These are phyloP conservation scores for Pardalotus punctatus DNA, from an alignment of 2,113 vertebrate species.

Conservation along the genomic window DNA sequence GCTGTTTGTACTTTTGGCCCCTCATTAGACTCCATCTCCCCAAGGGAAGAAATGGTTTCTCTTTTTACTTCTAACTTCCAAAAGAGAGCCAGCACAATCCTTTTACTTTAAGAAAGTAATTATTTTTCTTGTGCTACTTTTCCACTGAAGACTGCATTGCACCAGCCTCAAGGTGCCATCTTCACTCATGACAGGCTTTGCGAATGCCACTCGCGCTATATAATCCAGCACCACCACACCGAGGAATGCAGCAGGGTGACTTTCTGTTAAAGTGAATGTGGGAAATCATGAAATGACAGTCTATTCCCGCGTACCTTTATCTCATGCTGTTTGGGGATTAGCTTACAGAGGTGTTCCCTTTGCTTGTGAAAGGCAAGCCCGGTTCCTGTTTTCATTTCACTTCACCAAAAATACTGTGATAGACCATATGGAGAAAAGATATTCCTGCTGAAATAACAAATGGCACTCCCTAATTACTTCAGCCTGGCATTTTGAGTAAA, in stretches of 20 bases:
- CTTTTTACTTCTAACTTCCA: not conserved
- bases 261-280: conserved; percentile 26
- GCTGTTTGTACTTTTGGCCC: not conserved
- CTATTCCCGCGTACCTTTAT: not conserved
- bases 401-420: not conserved
- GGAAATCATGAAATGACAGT: conserved; percentile 12
- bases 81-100: not conserved
- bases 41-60: not conserved
- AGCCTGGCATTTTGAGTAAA: not conserved
- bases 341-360: not conserved
- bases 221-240: conserved; percentile 29
- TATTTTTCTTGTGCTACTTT: not conserved
- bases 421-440: not conserved
- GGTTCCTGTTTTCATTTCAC: not conserved
- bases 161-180: not conserved
- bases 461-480: not conserved
- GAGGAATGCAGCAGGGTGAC: conserved; percentile 58
- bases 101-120: not conserved
- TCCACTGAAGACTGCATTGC: not conserved
- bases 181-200: not conserved
- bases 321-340: not conserved
- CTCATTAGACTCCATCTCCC: not conserved
- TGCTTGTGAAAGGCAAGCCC: not conserved
- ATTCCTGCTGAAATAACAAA: not conserved
- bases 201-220: not conserved